Conservation (phyloP, 1,140 invertebrate genomes). For the Rhopalosiphum padi region DNA sequence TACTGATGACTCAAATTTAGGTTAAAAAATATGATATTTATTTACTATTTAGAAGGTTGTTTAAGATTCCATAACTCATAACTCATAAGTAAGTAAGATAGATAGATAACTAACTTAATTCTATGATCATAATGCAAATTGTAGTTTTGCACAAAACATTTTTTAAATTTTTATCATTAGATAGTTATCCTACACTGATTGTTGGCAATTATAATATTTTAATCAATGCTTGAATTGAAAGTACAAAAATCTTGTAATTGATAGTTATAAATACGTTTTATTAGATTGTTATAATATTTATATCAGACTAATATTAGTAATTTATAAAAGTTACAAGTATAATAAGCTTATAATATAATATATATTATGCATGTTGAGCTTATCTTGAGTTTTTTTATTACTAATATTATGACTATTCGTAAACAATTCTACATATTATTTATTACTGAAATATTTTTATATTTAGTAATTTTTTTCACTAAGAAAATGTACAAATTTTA, state of each 20-base stretch:
- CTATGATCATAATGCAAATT: neutral
- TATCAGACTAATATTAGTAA: no score
- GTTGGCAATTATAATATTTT: neutral
- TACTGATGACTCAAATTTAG: neutral
- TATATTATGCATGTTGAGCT: no score
- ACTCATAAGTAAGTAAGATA: neutral
- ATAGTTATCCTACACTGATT: neutral
- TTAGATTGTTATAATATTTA: no score
- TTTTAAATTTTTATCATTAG: neutral
- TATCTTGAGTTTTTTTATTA: no score
- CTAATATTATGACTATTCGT: no score
- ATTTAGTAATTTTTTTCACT: no score
- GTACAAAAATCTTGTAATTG: neutral
- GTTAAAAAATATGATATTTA: neutral
- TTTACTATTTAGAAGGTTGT: neutral
- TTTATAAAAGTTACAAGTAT: no score
- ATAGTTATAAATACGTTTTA: neutral
- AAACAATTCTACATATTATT: no score
- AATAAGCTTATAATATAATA: neutral
- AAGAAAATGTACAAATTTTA: no score
- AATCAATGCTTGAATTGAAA: neutral
- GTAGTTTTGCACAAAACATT: neutral
- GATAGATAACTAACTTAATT: neutral
- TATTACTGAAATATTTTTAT: no score
- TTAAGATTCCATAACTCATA: neutral